These are phyloP conservation scores for Drosophila tsacasi DNA, from an alignment of 1,140 invertebrate genomes.

Conservation along the genomic window DNA sequence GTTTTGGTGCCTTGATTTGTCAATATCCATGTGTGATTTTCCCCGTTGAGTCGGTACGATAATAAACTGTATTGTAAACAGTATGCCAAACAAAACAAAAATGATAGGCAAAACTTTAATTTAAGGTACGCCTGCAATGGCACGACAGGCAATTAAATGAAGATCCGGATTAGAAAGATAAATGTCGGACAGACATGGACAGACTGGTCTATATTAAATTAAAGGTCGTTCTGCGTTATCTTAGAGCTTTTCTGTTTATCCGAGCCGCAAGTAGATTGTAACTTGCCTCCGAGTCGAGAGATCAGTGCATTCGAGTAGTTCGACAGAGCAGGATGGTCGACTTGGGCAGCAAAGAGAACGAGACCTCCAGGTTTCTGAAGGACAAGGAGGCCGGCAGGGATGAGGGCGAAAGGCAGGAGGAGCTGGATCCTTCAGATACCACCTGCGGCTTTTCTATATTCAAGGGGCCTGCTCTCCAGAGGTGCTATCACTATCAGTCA, in stretches of 20 bases:
- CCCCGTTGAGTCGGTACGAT: slow-evolving; percentile 26
- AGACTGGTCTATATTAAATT: slow-evolving; percentile 10
- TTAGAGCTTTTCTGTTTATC: slow-evolving; percentile 17
- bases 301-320: slow-evolving; percentile 33
- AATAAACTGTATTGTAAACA: slow-evolving; percentile 51
- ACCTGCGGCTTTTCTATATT: slow-evolving; percentile 88
- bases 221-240: slow-evolving; percentile 26
- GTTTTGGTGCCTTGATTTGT: slow-evolving; percentile 45
- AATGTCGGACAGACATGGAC: slow-evolving; percentile 13
- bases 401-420: slow-evolving; percentile 2
- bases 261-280: not conserved
- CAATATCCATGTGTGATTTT: slow-evolving; percentile 52
- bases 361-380: slow-evolving; percentile 39
- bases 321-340: slow-evolving; percentile 13
- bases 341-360: slow-evolving; percentile 25
- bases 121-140: no score
- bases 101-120: no score
- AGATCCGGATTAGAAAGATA: slow-evolving; percentile 30
- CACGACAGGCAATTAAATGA: slow-evolving; percentile 29
- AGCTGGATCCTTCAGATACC: slow-evolving; percentile 85
- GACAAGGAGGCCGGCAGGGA: slow-evolving; percentile 1
- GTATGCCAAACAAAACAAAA: no score
- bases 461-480: slow-evolving; percentile 62
- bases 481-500: slow-evolving; percentile 16
- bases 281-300: not conserved